Percentiles rank a stretch among this genome's conserved stretches.
phyloP scores from a whole-genome alignment of 2,797 vertebrate genomes.

The Myotis planiceps region DNA sequence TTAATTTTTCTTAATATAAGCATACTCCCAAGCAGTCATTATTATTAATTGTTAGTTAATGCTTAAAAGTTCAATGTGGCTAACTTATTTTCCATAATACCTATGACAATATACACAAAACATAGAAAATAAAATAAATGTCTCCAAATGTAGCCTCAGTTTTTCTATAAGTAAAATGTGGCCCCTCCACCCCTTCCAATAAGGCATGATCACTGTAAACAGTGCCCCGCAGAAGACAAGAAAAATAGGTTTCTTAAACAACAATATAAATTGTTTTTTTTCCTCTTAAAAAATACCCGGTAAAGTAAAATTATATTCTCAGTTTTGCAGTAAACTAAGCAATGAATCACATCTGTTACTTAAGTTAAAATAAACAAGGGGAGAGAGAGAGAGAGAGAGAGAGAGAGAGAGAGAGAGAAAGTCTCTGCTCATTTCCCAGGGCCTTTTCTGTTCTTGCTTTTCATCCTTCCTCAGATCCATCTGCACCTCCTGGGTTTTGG shows the following conservation, averaged over 20 bases:
- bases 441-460: background rate
- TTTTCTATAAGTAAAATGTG: conserved; percentile 1
- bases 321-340: background rate
- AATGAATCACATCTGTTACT: background rate
- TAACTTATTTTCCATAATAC: background rate
- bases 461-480: background rate
- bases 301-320: background rate
- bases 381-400: background rate
- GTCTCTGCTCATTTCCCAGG: too few species aligned
- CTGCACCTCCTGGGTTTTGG: background rate
- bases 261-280: background rate
- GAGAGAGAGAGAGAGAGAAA: background rate
- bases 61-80: background rate
- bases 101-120: background rate
- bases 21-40: background rate
- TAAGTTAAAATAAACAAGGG: background rate
- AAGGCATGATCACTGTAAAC: background rate
- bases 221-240: background rate
- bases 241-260: background rate
- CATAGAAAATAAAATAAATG: background rate
- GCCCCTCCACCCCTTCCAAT: background rate
- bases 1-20: background rate
- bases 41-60: background rate
- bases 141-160: conserved; percentile 9
- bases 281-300: background rate